Evolutionary conservation across 2,797 vertebrate species (phyloP).

Genomic region (Amblyraja radiata): DNA sequence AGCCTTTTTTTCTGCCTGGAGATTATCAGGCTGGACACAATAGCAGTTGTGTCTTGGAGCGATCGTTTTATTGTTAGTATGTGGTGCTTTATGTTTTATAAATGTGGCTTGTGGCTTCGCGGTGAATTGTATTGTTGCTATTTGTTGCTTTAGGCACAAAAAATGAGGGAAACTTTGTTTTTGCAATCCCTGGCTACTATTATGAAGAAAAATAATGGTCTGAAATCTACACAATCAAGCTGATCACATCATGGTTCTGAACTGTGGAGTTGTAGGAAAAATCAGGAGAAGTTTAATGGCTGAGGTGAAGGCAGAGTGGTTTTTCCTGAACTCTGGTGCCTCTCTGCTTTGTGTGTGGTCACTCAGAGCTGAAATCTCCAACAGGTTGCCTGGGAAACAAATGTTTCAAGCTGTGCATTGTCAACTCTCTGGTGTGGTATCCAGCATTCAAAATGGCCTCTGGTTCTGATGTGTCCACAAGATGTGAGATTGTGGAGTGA

Average conservation of each 20-base stretch:
- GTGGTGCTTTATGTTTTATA: background rate
- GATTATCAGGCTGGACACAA: background rate
- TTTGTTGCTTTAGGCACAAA: background rate
- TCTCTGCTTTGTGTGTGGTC: background rate
- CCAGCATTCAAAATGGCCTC: background rate
- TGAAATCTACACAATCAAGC: background rate
- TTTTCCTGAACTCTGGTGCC: background rate
- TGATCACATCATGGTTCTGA: background rate
- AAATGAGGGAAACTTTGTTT: background rate
- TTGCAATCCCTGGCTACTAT: background rate
- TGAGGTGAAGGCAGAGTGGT: background rate
- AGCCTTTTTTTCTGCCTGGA: slow-evolving; percentile 4
- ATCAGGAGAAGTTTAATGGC: background rate
- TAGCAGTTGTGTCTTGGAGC: background rate
- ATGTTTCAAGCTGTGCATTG: background rate
- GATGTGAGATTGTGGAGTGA: background rate
- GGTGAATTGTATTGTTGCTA: background rate
- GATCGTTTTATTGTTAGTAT: background rate
- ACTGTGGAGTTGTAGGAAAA: background rate
- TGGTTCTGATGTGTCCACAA: background rate
- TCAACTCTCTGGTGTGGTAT: background rate
- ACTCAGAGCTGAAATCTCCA: background rate
- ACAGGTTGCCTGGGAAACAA: background rate
- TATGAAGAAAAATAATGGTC: background rate
- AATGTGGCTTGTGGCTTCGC: background rate